These are phyloP conservation scores for Otolemur garnettii DNA, from an alignment of 2,113 vertebrate species.

Conservation along the genomic window DNA sequence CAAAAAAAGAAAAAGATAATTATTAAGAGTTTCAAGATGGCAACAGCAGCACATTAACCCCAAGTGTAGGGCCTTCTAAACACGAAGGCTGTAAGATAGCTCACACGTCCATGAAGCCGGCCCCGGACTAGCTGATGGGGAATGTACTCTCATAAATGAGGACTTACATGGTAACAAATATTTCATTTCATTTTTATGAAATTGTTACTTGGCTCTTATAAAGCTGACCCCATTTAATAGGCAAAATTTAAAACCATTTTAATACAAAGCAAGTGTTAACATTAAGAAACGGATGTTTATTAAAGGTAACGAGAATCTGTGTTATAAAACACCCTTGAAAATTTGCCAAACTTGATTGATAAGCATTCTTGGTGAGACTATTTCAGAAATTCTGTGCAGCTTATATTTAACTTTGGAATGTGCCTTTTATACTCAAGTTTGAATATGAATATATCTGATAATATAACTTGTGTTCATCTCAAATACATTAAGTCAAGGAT, in stretches of 20 bases:
- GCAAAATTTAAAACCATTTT: background rate
- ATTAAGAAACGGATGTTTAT: background rate
- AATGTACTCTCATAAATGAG: background rate
- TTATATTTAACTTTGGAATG: background rate
- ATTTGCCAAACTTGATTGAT: background rate
- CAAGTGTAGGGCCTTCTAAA: accelerated
- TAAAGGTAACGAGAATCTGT: background rate
- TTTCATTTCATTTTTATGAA: background rate
- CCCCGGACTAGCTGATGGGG: background rate
- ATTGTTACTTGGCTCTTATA: background rate
- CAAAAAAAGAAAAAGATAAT: background rate
- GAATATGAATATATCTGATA: background rate
- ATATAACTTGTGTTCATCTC: too few relatives aligned
- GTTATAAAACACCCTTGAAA: background rate
- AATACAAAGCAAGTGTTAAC: background rate
- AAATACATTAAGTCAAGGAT: background rate
- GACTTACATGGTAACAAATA: background rate
- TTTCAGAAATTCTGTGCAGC: background rate
- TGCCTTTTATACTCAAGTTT: background rate
- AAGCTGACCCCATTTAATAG: background rate
- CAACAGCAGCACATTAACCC: too few relatives aligned
- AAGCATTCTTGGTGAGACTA: background rate
- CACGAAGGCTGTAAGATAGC: accelerated
- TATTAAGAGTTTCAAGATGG: background rate
- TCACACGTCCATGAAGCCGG: accelerated